These are phyloP conservation scores for Apaloderma vittatum DNA, from an alignment of 2,113 vertebrate genomes.

Conservation along the genomic window DNA sequence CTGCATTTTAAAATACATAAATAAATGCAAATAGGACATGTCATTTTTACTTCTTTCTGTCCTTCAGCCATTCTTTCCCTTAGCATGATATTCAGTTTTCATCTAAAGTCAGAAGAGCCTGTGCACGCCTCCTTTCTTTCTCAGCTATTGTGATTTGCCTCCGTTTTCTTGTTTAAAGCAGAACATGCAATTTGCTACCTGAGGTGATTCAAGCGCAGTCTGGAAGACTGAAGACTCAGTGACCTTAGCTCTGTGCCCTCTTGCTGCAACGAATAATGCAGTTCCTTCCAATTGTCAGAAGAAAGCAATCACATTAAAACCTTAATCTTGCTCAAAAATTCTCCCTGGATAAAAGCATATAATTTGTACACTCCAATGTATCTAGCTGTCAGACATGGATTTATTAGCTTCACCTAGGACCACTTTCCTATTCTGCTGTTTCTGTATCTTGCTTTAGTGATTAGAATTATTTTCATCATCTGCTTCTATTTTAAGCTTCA, in stretches of 20 bases:
- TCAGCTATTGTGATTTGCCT: background rate
- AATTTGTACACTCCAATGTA: constrained; percentile 65
- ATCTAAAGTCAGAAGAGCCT: constrained; percentile 30
- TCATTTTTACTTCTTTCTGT: constrained; percentile 36
- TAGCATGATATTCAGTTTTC: background rate
- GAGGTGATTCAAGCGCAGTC: constrained; percentile 34
- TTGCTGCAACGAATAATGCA: constrained; percentile 53
- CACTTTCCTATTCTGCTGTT: constrained; percentile 44
- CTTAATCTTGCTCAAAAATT: constrained; percentile 72
- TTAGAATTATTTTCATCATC: constrained; percentile 69
- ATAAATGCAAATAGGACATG: constrained; percentile 36
- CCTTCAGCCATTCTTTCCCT: background rate
- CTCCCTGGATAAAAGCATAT: constrained; percentile 73
- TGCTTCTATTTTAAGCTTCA: constrained; percentile 61
- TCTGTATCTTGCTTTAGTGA: constrained; percentile 69
- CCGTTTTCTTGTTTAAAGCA: constrained; percentile 59
- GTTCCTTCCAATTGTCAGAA: constrained; percentile 74
- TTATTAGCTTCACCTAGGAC: constrained; percentile 70
- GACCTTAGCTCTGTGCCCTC: constrained; percentile 55
- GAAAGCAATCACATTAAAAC: constrained; percentile 77
- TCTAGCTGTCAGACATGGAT: constrained; percentile 69
- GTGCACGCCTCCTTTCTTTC: background rate
- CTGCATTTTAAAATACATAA: constrained; percentile 43
- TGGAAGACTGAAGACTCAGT: constrained; percentile 29
- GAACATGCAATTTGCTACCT: constrained; percentile 37